Base-by-base conservation (phyloP, 2,113 vertebrate genomes). In the Scytalopus superciliaris region DNA sequence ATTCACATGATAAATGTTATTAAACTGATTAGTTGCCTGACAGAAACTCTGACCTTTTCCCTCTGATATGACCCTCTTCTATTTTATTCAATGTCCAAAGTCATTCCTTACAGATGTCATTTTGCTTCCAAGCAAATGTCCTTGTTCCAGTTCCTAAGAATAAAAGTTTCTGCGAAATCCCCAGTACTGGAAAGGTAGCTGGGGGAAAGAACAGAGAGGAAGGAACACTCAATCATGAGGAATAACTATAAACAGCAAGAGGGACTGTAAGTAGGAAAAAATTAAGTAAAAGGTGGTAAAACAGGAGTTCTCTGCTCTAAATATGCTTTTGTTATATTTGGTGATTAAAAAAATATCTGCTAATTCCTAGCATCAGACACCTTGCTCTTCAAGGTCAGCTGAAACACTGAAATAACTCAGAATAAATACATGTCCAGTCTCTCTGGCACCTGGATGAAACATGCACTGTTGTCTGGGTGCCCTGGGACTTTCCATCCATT, bases 161-260 rank as follows among this genome's bases (percentile, higher is more conserved):
- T 22, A 83, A 80, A 62, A 53, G 39, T 39, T 96, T 87, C 87
- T 85, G 74, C 95, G 75, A 95, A 90, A 79, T 56, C n/a, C 49
- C 13, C 50, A 28, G 24, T 27, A 72, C 60, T 47, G 57, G 57
- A 86, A 86, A 52, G 22, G 72, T 40, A 42, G 37, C 35, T 62
- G 27, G 3, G 14, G 19, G 22, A 30, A 2, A 47, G 24, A 68
- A 39, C 4, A 81, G 53, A 53, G 11, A 77, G 67, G 49, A 90
- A 93, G 88, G 74, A 91, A 94, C 94, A 68, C 37, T 37, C 78
- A 79, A n/a, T 74, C 86, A 76, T 24, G 31, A 77, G 66, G 24
- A 89, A 52, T 8, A 56, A 16, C 45, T 93, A 52, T 44, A 53
- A 91, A 73, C 50, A 83, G n/a, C 19, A 56, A 87, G 49, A 55